Conservation (phyloP, 1,140 invertebrate species). For the Drosophila kepulauana region DNA sequence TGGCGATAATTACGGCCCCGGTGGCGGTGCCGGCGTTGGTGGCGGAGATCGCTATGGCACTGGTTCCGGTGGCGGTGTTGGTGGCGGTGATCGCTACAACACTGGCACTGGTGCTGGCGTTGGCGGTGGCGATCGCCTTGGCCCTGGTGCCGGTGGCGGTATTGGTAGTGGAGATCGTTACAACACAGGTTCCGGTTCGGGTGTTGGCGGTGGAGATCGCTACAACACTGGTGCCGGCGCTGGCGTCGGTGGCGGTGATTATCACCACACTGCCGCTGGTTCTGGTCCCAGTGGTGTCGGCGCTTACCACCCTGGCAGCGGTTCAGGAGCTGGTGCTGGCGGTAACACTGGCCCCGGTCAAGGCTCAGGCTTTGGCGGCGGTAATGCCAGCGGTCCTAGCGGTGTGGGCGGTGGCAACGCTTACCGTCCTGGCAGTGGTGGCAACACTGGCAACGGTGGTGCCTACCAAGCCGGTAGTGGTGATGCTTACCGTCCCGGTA, state of each 20-base stretch:
- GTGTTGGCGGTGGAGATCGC: slow-evolving; percentile 29
- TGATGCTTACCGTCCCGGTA: slow-evolving; percentile 20
- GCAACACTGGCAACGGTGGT: slow-evolving; percentile 22
- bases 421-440: slow-evolving; percentile 25
- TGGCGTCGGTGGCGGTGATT: slow-evolving; percentile 1
- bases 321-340: slow-evolving; percentile 12
- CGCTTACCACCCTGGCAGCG: slow-evolving; percentile 21
- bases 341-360: slow-evolving; percentile 16
- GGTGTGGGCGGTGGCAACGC: slow-evolving; percentile 7
- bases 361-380: slow-evolving; percentile 28
- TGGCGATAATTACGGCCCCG: slow-evolving; percentile 36
- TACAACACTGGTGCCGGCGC: slow-evolving; percentile 32
- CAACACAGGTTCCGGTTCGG: slow-evolving; percentile 37
- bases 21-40: slow-evolving; percentile 31
- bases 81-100: slow-evolving; percentile 42
- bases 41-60: slow-evolving; percentile 13
- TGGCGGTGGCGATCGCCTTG: slow-evolving; percentile 32
- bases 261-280: slow-evolving; percentile 8
- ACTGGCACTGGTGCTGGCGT: slow-evolving; percentile 41
- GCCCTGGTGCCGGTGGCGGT: slow-evolving; percentile 26
- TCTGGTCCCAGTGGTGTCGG: slow-evolving; percentile 14
- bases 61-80: slow-evolving; percentile 52
- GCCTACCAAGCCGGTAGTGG: slow-evolving; percentile 17
- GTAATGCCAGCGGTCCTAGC: slow-evolving; percentile 11
- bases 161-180: background rate